phyloP scores from a whole-genome alignment of 2,113 vertebrate genomes.

The zebrafish (Danio rerio) region DNA sequence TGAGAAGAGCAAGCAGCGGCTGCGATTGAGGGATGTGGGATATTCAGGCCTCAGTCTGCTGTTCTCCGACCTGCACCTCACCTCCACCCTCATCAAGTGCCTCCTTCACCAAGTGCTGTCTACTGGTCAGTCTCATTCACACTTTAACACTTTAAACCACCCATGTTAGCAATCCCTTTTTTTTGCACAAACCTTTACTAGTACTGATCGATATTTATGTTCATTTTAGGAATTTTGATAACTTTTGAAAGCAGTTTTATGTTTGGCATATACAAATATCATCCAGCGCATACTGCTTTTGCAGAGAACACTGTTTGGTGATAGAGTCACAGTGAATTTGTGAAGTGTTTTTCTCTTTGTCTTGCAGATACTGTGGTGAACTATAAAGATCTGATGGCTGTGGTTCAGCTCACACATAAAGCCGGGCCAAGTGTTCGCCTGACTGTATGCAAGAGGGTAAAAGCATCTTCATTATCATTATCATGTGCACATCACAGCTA shows the following conservation, averaged over 20 bases:
- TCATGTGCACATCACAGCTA: conserved; percentile 11
- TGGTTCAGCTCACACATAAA: conserved; percentile 89
- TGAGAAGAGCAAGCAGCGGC: conserved; percentile 91
- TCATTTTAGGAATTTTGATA: no score
- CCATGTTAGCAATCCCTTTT: no score
- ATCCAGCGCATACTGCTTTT: no score
- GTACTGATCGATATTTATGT: no score
- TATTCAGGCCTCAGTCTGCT: conserved; percentile 93
- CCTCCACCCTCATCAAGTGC: conserved; percentile 84
- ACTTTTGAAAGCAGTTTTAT: no score
- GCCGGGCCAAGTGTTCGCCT: conserved; percentile 84
- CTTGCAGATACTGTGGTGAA: conserved; percentile 86
- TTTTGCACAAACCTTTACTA: no score
- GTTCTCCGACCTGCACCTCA: conserved; percentile 84
- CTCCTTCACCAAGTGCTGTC: conserved; percentile 91
- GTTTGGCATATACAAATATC: no score
- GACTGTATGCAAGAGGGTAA: conserved; percentile 92
- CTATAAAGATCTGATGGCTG: conserved; percentile 92
- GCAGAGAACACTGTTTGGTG: no score
- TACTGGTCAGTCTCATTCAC: conserved; percentile 79
- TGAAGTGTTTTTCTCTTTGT: conserved; percentile 13
- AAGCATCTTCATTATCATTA: conserved; percentile 43
- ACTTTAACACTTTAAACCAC: neutral
- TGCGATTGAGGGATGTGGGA: conserved; percentile 91
- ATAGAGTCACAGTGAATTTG: neutral